phyloP scores from a whole-genome alignment of 30 jellyfish, hydroid and myxozoan species.

The Chrysaora quinquecirrha region DNA sequence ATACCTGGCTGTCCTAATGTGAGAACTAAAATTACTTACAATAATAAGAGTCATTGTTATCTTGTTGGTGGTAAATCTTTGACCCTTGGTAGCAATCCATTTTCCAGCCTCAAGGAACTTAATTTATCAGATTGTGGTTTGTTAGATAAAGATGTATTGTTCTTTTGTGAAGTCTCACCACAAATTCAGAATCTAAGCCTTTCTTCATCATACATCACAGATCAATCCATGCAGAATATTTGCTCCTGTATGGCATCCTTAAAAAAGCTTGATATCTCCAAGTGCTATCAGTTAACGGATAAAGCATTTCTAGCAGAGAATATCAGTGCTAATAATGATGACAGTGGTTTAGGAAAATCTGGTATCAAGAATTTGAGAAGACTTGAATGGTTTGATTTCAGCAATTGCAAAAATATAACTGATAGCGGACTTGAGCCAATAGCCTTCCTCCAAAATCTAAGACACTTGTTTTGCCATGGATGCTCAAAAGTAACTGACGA shows the following conservation, averaged over 20 bases:
- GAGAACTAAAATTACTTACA: neutral
- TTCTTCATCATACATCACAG: conserved; percentile 27
- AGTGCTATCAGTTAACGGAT: conserved; percentile 17
- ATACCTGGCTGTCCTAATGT: neutral
- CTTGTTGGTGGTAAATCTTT: neutral
- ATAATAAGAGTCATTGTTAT: too few relatives aligned
- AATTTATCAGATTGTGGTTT: conserved; percentile 21
- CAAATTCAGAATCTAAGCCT: neutral
- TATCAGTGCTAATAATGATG: neutral
- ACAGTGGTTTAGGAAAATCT: neutral
- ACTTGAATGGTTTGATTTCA: conserved; percentile 17
- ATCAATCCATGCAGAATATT: neutral
- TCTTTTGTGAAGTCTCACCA: neutral
- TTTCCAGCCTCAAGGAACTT: neutral
- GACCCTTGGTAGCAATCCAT: neutral
- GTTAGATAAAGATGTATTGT: neutral
- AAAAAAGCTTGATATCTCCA: conserved; percentile 40
- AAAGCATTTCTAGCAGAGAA: neutral
- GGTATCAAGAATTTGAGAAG: conserved; percentile 8
- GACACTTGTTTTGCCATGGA: conserved; percentile 1
- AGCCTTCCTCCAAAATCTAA: neutral
- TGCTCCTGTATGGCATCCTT: neutral
- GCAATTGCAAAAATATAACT: conserved; percentile 11
- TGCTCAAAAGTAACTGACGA: conserved; percentile 4
- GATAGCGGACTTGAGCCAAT: conserved; percentile 25